Percentiles rank a stretch among this genome's conserved stretches.
Evolutionary conservation across 2,888 invertebrate genomes (phyloP).

Genomic region (Leptopilina drosophilae): DNA sequence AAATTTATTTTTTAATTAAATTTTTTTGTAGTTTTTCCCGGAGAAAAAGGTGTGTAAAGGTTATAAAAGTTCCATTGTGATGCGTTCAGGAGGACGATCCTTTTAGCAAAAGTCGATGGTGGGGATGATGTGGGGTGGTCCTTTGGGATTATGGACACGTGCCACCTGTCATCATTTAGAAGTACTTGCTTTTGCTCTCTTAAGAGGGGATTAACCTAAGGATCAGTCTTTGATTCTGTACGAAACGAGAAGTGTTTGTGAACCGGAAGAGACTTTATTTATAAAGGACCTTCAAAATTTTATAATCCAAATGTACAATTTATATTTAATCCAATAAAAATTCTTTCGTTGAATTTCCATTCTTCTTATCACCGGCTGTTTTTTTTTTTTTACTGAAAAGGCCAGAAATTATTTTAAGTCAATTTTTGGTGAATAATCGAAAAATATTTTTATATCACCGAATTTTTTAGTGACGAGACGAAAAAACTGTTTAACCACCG

Average conservation of each 20-base stretch:
- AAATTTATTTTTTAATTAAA: not conserved
- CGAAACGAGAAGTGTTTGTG: constrained; percentile 6
- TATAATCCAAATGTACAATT: too few species aligned
- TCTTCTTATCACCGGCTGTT: too few species aligned
- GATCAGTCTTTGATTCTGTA: constrained; percentile 52
- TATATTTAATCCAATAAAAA: not conserved
- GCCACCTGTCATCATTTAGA: constrained; percentile 69
- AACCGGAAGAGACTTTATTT: not conserved
- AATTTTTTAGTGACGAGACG: too few species aligned
- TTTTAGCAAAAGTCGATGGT: constrained; percentile 49
- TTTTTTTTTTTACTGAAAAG: too few species aligned
- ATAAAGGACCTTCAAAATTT: too few species aligned
- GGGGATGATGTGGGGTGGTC: constrained; percentile 66
- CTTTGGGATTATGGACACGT: constrained; percentile 70
- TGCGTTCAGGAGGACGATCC: constrained; percentile 21
- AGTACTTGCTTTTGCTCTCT: constrained; percentile 45
- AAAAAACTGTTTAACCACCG: too few species aligned
- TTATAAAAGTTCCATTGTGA: not conserved
- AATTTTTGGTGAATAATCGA: too few species aligned
- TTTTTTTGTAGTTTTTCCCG: not conserved
- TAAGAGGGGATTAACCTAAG: constrained; percentile 55
- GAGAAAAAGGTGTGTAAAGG: constrained; percentile 9
- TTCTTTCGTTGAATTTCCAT: too few species aligned
- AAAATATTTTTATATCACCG: too few species aligned
- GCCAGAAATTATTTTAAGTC: too few species aligned